Percentiles rank a stretch among this genome's conserved stretches.
Conservation (phyloP, 2,797 vertebrate species). For the Chelonia mydas region DNA sequence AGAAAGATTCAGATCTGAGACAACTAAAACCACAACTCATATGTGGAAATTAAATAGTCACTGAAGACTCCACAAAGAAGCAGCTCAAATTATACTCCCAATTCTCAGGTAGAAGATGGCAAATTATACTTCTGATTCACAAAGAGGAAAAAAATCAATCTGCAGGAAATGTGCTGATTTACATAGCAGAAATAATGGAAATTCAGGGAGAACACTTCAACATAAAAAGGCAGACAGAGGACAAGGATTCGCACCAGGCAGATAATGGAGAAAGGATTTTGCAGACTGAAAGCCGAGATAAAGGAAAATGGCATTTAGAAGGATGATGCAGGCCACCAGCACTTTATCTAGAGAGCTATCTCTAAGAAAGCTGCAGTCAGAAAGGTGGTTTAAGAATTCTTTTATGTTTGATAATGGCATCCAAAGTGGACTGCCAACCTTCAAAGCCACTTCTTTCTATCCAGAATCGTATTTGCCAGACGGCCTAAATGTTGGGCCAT, state of each 20-base stretch:
- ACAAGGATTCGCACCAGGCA: conserved; percentile 62
- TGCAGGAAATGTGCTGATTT: conserved; percentile 77
- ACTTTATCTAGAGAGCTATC: conserved; percentile 22
- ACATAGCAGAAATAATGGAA: conserved; percentile 78
- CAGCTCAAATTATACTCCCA: conserved; percentile 79
- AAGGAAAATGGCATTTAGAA: conserved; percentile 53
- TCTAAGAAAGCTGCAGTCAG: conserved; percentile 13
- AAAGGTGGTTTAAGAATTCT: conserved; percentile 42
- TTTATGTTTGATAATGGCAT: conserved; percentile 47
- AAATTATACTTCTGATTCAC: conserved; percentile 77
- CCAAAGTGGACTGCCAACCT: conserved; percentile 49
- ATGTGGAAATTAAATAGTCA: conserved; percentile 79
- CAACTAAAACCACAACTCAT: conserved; percentile 49
- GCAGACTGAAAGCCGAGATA: conserved; percentile 46
- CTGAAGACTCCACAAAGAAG: conserved; percentile 78
- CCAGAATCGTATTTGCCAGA: conserved; percentile 31
- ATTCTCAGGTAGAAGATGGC: conserved; percentile 74
- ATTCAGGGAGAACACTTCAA: conserved; percentile 69
- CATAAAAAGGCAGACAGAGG: conserved; percentile 63
- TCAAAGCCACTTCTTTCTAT: conserved; percentile 14
- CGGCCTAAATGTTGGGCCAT: conserved; percentile 18
- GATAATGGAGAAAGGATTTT: conserved; percentile 72
- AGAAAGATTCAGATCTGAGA: conserved; percentile 56
- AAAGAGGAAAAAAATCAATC: conserved; percentile 80
- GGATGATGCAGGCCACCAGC: conserved; percentile 42